These are phyloP conservation scores for Marasmarcha lunaedactyla DNA, from an alignment of 2,888 invertebrate species.

Conservation along the genomic window DNA sequence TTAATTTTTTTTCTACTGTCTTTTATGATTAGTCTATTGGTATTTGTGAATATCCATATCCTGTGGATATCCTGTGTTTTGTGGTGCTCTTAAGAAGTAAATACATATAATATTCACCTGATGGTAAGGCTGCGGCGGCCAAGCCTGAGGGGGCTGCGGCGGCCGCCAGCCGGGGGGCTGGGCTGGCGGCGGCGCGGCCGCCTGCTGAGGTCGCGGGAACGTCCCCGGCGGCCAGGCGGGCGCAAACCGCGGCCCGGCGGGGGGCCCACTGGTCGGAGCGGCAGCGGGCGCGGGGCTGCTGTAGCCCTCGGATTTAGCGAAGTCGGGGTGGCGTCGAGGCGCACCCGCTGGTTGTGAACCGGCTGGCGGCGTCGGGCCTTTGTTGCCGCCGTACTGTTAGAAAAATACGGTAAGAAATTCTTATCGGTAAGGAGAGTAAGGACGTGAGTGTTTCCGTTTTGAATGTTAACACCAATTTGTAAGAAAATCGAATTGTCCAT, in stretches of 20 bases:
- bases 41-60: too few species aligned
- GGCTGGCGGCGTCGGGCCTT: slow-evolving; percentile 36
- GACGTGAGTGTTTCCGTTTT: slow-evolving; percentile 10
- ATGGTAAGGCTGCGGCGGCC: slow-evolving; percentile 50
- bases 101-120: slow-evolving; percentile 33
- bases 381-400: slow-evolving; percentile 48
- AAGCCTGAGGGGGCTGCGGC: slow-evolving; percentile 21
- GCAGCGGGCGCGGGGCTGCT: slow-evolving; percentile 16
- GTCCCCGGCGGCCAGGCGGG: slow-evolving; percentile 28
- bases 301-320: slow-evolving; percentile 72
- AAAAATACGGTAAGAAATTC: slow-evolving; percentile 3
- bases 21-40: too few species aligned
- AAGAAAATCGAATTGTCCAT: too few species aligned
- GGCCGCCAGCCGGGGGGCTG: slow-evolving; percentile 32
- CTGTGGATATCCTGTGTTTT: too few species aligned
- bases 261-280: slow-evolving; percentile 18
- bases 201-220: slow-evolving; percentile 34
- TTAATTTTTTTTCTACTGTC: too few species aligned
- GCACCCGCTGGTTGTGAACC: slow-evolving; percentile 66
- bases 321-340: slow-evolving; percentile 84
- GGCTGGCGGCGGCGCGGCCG: slow-evolving; percentile 13
- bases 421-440: slow-evolving; percentile 1
- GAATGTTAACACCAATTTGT: too few species aligned
- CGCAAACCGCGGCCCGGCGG: slow-evolving; percentile 11
- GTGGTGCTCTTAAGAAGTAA: too few species aligned